phyloP scores from a whole-genome alignment of 2,888 invertebrate species.

The Pteria penguin region DNA sequence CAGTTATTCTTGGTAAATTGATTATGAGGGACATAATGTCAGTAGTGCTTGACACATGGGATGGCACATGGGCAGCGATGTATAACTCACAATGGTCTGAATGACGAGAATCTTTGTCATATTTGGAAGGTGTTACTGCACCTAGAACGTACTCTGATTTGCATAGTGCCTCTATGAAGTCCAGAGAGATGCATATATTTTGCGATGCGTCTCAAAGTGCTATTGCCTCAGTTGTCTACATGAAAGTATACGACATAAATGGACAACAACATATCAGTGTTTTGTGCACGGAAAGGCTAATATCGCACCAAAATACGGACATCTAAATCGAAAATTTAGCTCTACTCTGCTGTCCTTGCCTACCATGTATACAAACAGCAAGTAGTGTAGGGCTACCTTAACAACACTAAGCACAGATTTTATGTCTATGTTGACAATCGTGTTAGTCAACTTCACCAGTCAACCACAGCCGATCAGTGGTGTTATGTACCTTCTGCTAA shows the following conservation, averaged over 20 bases:
- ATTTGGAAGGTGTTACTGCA: background rate
- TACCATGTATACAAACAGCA: slow-evolving; percentile 8
- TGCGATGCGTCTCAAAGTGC: background rate
- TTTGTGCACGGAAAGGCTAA: slow-evolving; percentile 10
- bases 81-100: background rate
- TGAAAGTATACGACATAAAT: background rate
- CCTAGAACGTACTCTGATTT: background rate
- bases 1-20: background rate
- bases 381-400: slow-evolving; percentile 2
- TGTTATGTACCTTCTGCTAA: background rate
- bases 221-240: background rate
- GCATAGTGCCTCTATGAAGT: background rate
- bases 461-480: background rate
- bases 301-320: background rate
- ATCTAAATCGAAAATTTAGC: background rate
- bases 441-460: slow-evolving; percentile 1
- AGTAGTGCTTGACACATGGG: background rate
- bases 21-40: background rate
- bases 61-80: background rate
- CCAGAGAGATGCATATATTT: slow-evolving; percentile 1
- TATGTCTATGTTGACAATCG: slow-evolving; percentile 3
- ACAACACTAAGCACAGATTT: background rate
- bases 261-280: background rate
- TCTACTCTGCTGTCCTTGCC: background rate
- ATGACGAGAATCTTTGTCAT: background rate